Percentiles rank a stretch among this genome's conserved stretches.
Conservation (phyloP, 2,888 invertebrate species). For the Drosophila niveifrons region DNA sequence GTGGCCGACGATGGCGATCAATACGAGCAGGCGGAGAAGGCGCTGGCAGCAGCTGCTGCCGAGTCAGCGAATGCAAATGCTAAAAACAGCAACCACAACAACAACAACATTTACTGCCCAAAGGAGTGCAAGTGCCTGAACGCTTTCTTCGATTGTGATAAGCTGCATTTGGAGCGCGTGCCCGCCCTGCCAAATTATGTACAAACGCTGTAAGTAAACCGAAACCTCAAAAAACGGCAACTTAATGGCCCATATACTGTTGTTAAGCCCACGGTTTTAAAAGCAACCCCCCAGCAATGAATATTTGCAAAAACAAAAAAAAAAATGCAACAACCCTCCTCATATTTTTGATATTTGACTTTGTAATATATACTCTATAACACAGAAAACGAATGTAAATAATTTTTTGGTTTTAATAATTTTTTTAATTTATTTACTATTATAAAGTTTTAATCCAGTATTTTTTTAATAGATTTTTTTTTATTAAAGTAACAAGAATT, state of each 20-base stretch:
- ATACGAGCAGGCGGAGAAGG: slow-evolving; percentile 81
- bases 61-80: slow-evolving; percentile 48
- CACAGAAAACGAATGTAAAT: too few species aligned
- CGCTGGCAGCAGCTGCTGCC: slow-evolving; percentile 67
- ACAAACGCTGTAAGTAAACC: slow-evolving; percentile 89
- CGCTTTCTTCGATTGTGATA: slow-evolving; percentile 91
- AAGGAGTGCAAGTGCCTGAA: slow-evolving; percentile 90
- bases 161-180: slow-evolving; percentile 89
- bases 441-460: too few species aligned
- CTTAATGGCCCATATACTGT: slow-evolving; percentile 1
- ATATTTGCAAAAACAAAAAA: slow-evolving; percentile 25
- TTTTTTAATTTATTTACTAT: too few species aligned
- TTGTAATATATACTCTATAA: slow-evolving; percentile 23
- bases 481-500: too few species aligned
- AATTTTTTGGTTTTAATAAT: too few species aligned
- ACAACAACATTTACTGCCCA: slow-evolving; percentile 86
- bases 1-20: slow-evolving; percentile 83
- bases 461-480: too few species aligned
- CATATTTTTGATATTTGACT: not conserved
- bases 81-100: slow-evolving; percentile 49
- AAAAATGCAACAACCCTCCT: slow-evolving; percentile 23
- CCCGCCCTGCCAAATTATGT: slow-evolving; percentile 92
- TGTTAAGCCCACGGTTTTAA: not conserved
- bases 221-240: not conserved
- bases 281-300: slow-evolving; percentile 28